Evolutionary conservation across 2,113 vertebrate genomes (phyloP).

Genomic region (Nothobranchius kuhntae): DNA sequence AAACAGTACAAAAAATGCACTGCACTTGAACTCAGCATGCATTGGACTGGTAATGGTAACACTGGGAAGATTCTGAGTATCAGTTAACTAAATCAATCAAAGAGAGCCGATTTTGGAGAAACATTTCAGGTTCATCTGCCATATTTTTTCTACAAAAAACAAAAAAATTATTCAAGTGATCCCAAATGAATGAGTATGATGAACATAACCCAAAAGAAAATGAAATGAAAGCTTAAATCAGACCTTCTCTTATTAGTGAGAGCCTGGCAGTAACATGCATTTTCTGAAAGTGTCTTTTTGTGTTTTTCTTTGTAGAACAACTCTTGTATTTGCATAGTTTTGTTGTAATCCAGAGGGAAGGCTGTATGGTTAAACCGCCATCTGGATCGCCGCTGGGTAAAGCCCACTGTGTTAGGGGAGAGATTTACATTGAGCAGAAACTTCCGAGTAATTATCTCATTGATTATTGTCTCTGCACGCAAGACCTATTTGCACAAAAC

Average conservation of each 20-base stretch:
- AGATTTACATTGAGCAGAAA: slow-evolving; percentile 49
- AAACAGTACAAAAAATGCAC: too few species aligned
- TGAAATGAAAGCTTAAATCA: slow-evolving; percentile 39
- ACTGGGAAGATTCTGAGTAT: too few species aligned
- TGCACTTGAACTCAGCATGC: too few species aligned
- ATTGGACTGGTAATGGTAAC: too few species aligned
- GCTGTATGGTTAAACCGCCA: slow-evolving; percentile 35
- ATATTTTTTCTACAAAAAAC: too few species aligned
- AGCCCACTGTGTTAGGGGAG: slow-evolving; percentile 51
- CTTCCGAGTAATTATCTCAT: slow-evolving; percentile 43
- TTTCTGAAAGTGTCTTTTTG: slow-evolving; percentile 17
- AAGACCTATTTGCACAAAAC: slow-evolving; percentile 42
- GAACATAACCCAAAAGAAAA: too few species aligned
- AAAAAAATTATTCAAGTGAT: too few species aligned
- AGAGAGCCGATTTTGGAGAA: too few species aligned
- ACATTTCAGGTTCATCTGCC: too few species aligned
- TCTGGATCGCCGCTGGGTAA: slow-evolving; percentile 49
- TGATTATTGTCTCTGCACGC: slow-evolving; percentile 47
- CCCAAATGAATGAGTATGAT: too few species aligned
- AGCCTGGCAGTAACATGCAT: slow-evolving; percentile 16
- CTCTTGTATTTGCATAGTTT: slow-evolving; percentile 21
- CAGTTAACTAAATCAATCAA: too few species aligned
- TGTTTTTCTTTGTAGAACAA: slow-evolving; percentile 31
- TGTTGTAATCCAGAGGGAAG: slow-evolving; percentile 36
- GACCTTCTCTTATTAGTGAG: slow-evolving; percentile 20